Conservation (phyloP, 1,140 invertebrate species). For the Rhagoletis zephyria region DNA sequence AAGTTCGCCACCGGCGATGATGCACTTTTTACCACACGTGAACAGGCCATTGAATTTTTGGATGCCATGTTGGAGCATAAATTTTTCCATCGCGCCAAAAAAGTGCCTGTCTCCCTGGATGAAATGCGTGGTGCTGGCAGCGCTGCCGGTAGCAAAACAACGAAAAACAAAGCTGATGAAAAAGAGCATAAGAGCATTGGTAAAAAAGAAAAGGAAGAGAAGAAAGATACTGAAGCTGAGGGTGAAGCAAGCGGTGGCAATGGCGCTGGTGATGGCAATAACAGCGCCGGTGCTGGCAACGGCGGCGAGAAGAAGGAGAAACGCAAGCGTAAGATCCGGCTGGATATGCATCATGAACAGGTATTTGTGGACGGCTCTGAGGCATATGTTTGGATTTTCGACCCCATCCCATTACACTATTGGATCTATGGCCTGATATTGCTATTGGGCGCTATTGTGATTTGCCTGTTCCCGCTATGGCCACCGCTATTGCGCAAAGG, state of each 20-base stretch:
- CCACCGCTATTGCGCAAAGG: conserved; percentile 92
- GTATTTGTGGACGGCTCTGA: conserved; percentile 93
- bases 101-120: conserved; percentile 85
- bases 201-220: conserved; percentile 77
- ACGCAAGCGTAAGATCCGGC: conserved; percentile 81
- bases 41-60: conserved; percentile 86
- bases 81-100: conserved; percentile 94
- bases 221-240: conserved; percentile 76
- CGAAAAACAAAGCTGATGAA: conserved; percentile 48
- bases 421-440: conserved; percentile 94
- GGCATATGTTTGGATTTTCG: conserved; percentile 99
- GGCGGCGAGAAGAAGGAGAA: conserved; percentile 75
- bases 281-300: conserved; percentile 68
- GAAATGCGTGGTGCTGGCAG: conserved; percentile 74
- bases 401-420: conserved; percentile 96
- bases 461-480: conserved; percentile 98
- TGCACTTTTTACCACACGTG: conserved; percentile 86
- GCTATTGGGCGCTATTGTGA: conserved; percentile 92
- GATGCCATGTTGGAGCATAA: conserved; percentile 91
- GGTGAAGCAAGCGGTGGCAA: conserved; percentile 61
- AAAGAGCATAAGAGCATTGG: conserved; percentile 11
- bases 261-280: conserved; percentile 58
- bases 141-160: conserved; percentile 27
- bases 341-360: conserved; percentile 97
- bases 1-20: conserved; percentile 88